Conservation (phyloP, 2,113 vertebrate genomes). For the Machaerirhynchus nigripectus region DNA sequence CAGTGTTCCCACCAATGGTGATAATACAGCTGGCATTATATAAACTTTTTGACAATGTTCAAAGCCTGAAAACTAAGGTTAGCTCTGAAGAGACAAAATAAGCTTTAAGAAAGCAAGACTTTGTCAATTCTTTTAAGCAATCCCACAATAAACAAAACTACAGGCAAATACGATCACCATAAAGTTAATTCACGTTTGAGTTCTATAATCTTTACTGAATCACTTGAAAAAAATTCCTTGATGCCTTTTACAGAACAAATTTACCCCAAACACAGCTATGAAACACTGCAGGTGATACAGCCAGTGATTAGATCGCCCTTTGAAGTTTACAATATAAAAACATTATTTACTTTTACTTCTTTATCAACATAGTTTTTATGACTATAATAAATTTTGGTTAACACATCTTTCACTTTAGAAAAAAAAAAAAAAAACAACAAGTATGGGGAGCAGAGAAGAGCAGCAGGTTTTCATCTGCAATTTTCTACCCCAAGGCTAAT, state of each 20-base stretch:
- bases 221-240: not conserved
- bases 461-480: not conserved
- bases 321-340: not conserved
- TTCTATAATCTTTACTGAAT: not conserved
- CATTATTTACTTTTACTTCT: not conserved
- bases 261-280: not conserved
- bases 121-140: not conserved
- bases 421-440: not conserved
- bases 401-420: not conserved
- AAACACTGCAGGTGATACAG: not conserved
- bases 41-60: not conserved
- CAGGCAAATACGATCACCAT: not conserved
- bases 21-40: not conserved
- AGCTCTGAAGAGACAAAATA: not conserved
- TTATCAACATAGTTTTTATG: not conserved
- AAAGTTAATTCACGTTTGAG: not conserved
- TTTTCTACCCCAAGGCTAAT: not conserved
- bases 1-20: conserved; percentile 38
- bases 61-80: not conserved
- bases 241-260: not conserved
- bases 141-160: not conserved
- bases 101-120: not conserved
- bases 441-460: not conserved
- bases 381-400: not conserved
- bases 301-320: not conserved